These are phyloP conservation scores for Chrysomallon squamiferum DNA, from an alignment of 1,140 invertebrate species.

Conservation along the genomic window DNA sequence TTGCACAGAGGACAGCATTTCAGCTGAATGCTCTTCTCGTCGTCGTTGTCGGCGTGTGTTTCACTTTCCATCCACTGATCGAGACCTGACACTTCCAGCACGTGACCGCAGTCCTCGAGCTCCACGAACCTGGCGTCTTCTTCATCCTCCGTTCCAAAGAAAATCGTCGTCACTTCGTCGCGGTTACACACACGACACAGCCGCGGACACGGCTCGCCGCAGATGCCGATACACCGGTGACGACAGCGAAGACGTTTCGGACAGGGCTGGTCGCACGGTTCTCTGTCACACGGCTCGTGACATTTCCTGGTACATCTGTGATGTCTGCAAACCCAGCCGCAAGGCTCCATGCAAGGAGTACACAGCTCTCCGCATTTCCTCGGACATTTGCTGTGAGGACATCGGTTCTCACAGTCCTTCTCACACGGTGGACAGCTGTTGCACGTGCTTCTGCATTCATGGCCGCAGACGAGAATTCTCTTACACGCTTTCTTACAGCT, in stretches of 20 bases:
- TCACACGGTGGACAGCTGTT: constrained; percentile 71
- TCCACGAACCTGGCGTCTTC: constrained; percentile 38
- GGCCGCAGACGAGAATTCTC: constrained; percentile 58
- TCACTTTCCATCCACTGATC: constrained; percentile 66
- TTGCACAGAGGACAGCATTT: constrained; percentile 73
- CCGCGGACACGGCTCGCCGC: constrained; percentile 71
- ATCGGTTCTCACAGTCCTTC: constrained; percentile 68
- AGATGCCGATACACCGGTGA: constrained; percentile 70
- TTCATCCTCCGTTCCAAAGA: constrained; percentile 65
- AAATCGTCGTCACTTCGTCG: constrained; percentile 67
- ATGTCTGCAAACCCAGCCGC: background rate
- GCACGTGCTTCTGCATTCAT: constrained; percentile 49
- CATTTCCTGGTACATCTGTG: constrained; percentile 12
- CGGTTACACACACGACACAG: constrained; percentile 36
- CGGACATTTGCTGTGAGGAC: constrained; percentile 65
- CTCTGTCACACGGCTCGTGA: background rate
- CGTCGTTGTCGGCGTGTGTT: constrained; percentile 41
- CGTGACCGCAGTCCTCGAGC: constrained; percentile 40
- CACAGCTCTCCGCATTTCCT: constrained; percentile 10
- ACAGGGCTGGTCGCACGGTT: constrained; percentile 64
- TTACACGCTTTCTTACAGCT: constrained; percentile 51
- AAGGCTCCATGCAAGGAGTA: background rate
- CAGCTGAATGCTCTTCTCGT: constrained; percentile 63
- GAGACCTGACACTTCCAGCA: constrained; percentile 27
- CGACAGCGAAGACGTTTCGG: constrained; percentile 64